Conservation (phyloP, 2,113 vertebrate genomes). For the Alces alces region DNA sequence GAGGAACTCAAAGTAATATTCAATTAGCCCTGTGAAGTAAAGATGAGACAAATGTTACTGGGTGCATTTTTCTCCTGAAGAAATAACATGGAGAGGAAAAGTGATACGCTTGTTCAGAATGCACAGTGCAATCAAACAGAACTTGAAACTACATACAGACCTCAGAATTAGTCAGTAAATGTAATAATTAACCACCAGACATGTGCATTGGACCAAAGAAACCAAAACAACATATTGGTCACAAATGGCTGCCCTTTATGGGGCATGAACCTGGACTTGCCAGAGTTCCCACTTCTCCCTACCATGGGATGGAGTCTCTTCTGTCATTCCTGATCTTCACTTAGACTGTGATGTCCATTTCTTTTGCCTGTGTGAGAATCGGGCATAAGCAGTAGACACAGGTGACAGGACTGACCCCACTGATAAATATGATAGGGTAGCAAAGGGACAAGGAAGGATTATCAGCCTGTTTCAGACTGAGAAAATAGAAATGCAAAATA, state of each 20-base stretch:
- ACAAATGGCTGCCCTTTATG: background rate
- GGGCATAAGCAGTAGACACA: background rate
- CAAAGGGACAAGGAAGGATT: background rate
- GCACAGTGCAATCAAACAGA: background rate
- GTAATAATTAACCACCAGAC: background rate
- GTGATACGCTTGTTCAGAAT: background rate
- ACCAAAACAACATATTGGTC: background rate
- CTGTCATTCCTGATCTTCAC: background rate
- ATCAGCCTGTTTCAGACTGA: background rate
- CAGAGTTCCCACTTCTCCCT: background rate
- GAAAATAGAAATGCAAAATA: background rate
- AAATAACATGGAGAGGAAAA: background rate
- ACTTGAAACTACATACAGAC: background rate
- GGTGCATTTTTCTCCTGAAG: constrained; percentile 24
- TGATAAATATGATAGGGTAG: background rate
- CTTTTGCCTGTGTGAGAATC: background rate
- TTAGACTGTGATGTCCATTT: background rate
- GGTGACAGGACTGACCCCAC: background rate
- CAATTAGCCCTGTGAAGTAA: constrained; percentile 11
- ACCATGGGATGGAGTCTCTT: background rate
- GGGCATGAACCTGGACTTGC: background rate
- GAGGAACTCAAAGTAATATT: background rate
- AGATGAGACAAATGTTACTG: background rate
- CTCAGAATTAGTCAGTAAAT: background rate
- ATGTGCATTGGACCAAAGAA: background rate